Evolutionary conservation across 2,797 vertebrate species (phyloP), one percentile per base, ranked within the genome.

Genomic region (Taenioides sp.): DNA sequence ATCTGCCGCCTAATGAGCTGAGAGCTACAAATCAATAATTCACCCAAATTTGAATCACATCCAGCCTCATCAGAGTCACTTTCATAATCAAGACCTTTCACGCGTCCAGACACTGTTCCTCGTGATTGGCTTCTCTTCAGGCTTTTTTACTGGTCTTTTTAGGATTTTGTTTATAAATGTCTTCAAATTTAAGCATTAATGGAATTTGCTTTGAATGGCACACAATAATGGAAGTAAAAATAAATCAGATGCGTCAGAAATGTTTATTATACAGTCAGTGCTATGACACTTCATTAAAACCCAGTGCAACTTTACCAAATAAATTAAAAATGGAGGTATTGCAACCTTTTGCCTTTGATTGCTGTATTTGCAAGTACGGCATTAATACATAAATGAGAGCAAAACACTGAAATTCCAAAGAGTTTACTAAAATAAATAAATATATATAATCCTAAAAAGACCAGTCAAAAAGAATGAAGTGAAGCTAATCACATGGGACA

Each of bases 1-100:
- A 89, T 91, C 91, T 88, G 81, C 88, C 81, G 73, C 70, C 78
- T 92, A 85, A 85, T 77, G 89, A 95, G 90, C 90, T 79, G 78
- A 88, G 88, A 87, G 90, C 86, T 87, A 59, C 57, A 88, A 88
- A 93, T 95, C 94, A 90, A 89, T 94, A 94, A 94, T 94, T 92
- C 91, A 93, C 74, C 83, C 79, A 81, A 80, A 71, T 81, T 17
- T 84, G 87, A 92, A 89, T 91, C 87, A 86, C 82, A 86, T 71
- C 73, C 83, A 68, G 60, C 58, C 57, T 87, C 88, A 92, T 89
- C 93, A 91, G 89, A 77, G 73, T 71, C 87, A 88, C 79, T 90
- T 90, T 87, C 84, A 88, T 81, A 90, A 92, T 94, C 92, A 92
- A 89, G 78, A 63, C 81, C 76, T 87, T 88, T 87, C 85, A 88